phyloP scores from a whole-genome alignment of 2,888 invertebrate genomes.

The Cantharis lateralis region DNA sequence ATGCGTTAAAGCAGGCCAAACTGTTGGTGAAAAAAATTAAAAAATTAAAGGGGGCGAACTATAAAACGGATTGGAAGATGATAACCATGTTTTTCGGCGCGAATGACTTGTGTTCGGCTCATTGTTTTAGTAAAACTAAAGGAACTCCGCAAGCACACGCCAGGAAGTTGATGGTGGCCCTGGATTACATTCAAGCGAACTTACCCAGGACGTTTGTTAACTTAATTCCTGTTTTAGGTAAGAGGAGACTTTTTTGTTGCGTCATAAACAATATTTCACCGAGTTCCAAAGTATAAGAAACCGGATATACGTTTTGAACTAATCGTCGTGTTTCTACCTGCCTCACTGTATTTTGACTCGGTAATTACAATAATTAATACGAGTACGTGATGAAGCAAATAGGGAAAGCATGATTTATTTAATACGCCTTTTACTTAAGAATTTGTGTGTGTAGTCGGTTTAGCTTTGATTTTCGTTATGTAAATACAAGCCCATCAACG shows the following conservation, averaged over 20 bases:
- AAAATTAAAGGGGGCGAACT: conserved; percentile 63
- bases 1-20: conserved; percentile 71
- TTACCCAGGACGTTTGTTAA: conserved; percentile 74
- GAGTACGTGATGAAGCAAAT: background rate
- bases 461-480: background rate
- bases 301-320: background rate
- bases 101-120: conserved; percentile 76
- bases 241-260: conserved; percentile 35
- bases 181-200: conserved; percentile 69
- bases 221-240: conserved; percentile 72
- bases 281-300: background rate
- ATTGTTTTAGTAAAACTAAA: conserved; percentile 64
- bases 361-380: background rate
- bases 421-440: background rate
- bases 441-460: background rate
- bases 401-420: background rate
- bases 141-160: conserved; percentile 68
- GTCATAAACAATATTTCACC: background rate
- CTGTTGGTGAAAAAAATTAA: conserved; percentile 70
- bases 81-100: conserved; percentile 76
- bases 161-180: conserved; percentile 64
- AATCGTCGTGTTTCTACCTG: background rate
- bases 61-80: conserved; percentile 74
- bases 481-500: background rate
- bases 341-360: background rate